Base-by-base conservation (phyloP, 37 sponge, comb jelly and placozoan species). In the Cladorhizidae sp. region DNA sequence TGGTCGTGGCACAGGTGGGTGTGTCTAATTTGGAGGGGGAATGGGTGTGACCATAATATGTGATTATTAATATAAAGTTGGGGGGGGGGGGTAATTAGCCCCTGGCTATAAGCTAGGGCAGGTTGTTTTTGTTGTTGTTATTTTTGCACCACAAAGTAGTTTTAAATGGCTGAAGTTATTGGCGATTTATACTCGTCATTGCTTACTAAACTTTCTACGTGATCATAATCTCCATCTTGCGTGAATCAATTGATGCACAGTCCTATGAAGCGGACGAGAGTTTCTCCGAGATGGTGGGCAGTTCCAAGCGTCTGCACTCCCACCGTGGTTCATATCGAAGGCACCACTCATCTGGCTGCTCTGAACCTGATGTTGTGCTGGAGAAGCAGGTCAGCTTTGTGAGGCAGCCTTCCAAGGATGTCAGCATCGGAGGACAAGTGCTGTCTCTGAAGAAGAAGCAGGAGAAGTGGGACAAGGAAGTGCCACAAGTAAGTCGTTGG, bases 1-100 rank as follows among this genome's bases (percentile, higher is more conserved):
- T 98, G 67, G 99, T 98, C 22, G 89, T 80, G 12, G 84, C 86
- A 12, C 93, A 92, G 88, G 87, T 86, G n/a, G 3, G 79, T 54
- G 35, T 31, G 31, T 61, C 20, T 17, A 61, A 23, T n/a, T 61
- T 26, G 62, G 55, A 54, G 12, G 55, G 12, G 55, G n/a, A n/a
- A n/a, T n/a, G n/a, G n/a, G n/a, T n/a, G n/a, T n/a, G n/a, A n/a
- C n/a, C n/a, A n/a, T n/a, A n/a, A n/a, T n/a, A n/a, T n/a, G n/a
- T n/a, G n/a, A n/a, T n/a, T n/a, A n/a, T n/a, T n/a, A n/a, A n/a
- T n/a, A n/a, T n/a, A n/a, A n/a, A n/a, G n/a, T n/a, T n/a, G n/a
- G n/a, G n/a, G n/a, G n/a, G n/a, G n/a, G n/a, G n/a, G n/a, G n/a
- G n/a, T n/a, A n/a, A n/a, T n/a, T n/a, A n/a, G n/a, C n/a, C n/a